Base-by-base conservation (phyloP, 2,888 invertebrate genomes). In the Eristalis pertinax region DNA sequence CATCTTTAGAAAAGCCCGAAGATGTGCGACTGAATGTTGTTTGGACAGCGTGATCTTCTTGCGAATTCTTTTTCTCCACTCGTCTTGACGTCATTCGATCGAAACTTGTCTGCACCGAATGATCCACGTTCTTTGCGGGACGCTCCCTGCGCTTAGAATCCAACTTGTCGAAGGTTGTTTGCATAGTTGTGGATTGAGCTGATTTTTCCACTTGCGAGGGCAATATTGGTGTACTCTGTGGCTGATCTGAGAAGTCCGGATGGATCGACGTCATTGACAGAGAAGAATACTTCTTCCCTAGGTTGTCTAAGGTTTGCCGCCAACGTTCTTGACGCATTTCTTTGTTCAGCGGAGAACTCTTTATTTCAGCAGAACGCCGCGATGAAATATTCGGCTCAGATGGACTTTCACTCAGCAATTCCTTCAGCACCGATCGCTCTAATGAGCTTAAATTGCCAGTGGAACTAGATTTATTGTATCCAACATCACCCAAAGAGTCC, bases 401-500 rank as follows among this genome's bases (percentile, higher is more conserved):
- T 7, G 89, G 89, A 7, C 78, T 84, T 8, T 90, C 88, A 2
- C 82, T 89, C 63, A 91, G 91, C 24, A 91, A 89, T 38, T 91
- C 92, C 63, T 90, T 92, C 10, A 93, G 81, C 7, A 93, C 90
- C 0, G 92, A 92, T 1, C 92, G 91, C 75, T 93, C 93, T 67
- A 93, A 68, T 0, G 92, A 91, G 79, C 91, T 92, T 0, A 92
- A 90, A 62, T 92, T 92, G 88, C 94, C 94, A 32, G 94, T 93
- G 19, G 94, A 94, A 90, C 94, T 94, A 88, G 94, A 94, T 89
- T 95, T 95, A 38, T 93, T 94, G 92, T 97, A 97, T 0, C 97
- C 97, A 63, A 97, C 96, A 93, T 97, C 97, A 0, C 96, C 97
- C 29, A 97, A 95, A 50, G 96, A 97, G 91, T 97, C 97, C 97